Percentiles rank a stretch among this genome's conserved stretches.
Conservation (phyloP, 92 coral and sea anemone species). For the Diadumene lineata region DNA sequence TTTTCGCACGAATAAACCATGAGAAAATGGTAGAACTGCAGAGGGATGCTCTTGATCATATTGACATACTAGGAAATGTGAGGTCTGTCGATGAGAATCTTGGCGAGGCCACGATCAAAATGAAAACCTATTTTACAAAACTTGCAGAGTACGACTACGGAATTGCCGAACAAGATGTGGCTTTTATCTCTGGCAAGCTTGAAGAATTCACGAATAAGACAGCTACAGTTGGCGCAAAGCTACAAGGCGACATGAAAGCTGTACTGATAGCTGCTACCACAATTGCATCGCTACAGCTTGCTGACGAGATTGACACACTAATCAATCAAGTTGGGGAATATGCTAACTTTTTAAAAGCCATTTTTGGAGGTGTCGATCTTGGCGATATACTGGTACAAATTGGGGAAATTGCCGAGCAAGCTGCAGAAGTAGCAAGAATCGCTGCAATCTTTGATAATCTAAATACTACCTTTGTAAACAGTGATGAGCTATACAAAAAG, state of each 20-base stretch:
- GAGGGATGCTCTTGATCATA: constrained; percentile 8
- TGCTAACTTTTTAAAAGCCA: constrained; percentile 39
- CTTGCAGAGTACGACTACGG: constrained; percentile 56
- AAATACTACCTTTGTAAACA: constrained; percentile 10
- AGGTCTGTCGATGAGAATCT: constrained; percentile 40
- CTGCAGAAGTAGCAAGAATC: constrained; percentile 22
- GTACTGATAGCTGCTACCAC: constrained; percentile 27
- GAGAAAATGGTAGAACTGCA: constrained; percentile 38
- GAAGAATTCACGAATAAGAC: constrained; percentile 28
- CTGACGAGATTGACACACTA: constrained; percentile 30
- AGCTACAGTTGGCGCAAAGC: constrained; percentile 21
- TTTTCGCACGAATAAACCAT: constrained; percentile 26
- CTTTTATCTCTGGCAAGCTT: constrained; percentile 43
- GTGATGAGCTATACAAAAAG: constrained; percentile 17
- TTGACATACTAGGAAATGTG: constrained; percentile 41
- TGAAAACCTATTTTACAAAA: constrained; percentile 40
- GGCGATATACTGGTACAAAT: constrained; percentile 54
- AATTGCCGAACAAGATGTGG: constrained; percentile 52
- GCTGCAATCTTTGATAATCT: constrained; percentile 12
- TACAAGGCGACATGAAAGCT: constrained; percentile 32
- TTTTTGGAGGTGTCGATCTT: constrained; percentile 51
- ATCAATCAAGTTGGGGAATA: constrained; percentile 44
- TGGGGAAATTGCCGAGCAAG: constrained; percentile 30
- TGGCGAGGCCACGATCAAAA: constrained; percentile 21
- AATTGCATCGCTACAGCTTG: constrained; percentile 23